Conservation (phyloP, 2,888 invertebrate genomes). For the Molorchus minor region DNA sequence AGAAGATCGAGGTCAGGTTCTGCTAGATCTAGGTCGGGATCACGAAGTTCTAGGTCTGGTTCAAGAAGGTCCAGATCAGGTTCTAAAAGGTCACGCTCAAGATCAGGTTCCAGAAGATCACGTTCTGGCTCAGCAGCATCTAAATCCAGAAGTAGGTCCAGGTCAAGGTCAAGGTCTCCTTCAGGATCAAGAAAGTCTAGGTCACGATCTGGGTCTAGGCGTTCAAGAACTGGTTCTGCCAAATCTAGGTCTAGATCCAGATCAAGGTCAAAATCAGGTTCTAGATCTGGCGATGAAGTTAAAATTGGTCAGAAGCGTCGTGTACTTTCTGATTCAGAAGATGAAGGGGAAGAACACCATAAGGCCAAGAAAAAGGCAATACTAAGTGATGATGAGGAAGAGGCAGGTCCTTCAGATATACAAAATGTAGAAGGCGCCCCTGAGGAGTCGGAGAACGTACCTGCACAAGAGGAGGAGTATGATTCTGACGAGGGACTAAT, state of each 20-base stretch:
- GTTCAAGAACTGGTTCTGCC: too few relatives aligned
- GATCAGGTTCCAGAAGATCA: constrained; percentile 45
- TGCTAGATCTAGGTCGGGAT: constrained; percentile 50
- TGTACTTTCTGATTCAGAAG: constrained; percentile 70
- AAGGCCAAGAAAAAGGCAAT: constrained; percentile 60
- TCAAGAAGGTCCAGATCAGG: constrained; percentile 47
- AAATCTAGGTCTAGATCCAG: constrained; percentile 51
- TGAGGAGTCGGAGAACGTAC: constrained; percentile 47
- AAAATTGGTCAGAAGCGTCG: constrained; percentile 52
- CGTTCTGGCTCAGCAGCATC: constrained; percentile 41
- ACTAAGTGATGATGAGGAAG: constrained; percentile 70
- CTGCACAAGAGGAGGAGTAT: constrained; percentile 67
- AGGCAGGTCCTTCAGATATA: constrained; percentile 57
- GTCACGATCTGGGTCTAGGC: constrained; percentile 41
- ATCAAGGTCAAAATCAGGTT: constrained; percentile 41
- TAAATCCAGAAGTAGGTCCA: constrained; percentile 40
- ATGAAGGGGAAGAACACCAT: constrained; percentile 56
- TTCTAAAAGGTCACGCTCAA: constrained; percentile 44
- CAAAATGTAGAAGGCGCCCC: constrained; percentile 53
- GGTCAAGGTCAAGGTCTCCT: constrained; percentile 41
- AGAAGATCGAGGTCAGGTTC: constrained; percentile 37
- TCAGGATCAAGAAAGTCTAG: constrained; percentile 37
- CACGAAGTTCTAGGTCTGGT: constrained; percentile 36
- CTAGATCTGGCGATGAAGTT: constrained; percentile 22
- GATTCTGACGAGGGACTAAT: constrained; percentile 71